Evolutionary conservation across 1,140 invertebrate species (phyloP).

Genomic region (Contarinia nasturtii): DNA sequence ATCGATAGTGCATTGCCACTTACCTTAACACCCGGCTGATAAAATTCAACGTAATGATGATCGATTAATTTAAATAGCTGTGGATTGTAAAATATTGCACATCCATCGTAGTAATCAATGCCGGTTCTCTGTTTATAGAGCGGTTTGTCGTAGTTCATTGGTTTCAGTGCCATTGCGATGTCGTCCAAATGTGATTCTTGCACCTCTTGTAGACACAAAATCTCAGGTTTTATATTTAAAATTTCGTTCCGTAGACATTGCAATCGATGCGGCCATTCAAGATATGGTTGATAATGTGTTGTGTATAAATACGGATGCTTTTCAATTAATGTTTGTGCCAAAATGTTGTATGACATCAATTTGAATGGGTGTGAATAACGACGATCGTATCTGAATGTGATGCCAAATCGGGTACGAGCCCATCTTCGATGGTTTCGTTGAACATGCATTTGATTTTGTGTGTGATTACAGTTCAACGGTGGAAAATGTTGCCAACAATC

Average conservation of each 20-base stretch:
- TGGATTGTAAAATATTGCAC: conserved; percentile 61
- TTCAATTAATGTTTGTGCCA: conserved; percentile 64
- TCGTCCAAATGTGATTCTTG: conserved; percentile 47
- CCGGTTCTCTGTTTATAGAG: conserved; percentile 58
- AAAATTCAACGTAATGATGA: conserved; percentile 40
- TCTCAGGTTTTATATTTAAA: conserved; percentile 45
- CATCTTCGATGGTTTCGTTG: too few relatives aligned
- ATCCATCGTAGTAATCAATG: conserved; percentile 44
- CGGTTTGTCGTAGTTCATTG: conserved; percentile 18
- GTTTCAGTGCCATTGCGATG: conserved; percentile 8
- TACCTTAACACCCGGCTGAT: conserved; percentile 19
- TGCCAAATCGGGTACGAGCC: too few relatives aligned
- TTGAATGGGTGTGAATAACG: not conserved
- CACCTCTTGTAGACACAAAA: conserved; percentile 40
- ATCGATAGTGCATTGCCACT: not conserved
- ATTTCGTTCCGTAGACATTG: conserved; percentile 52
- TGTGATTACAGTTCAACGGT: too few relatives aligned
- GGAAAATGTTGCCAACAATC: too few relatives aligned
- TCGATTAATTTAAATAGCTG: conserved; percentile 39
- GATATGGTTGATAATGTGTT: conserved; percentile 30
- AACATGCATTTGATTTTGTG: too few relatives aligned
- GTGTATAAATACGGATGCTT: conserved; percentile 54
- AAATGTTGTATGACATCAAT: conserved; percentile 63
- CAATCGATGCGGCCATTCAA: conserved; percentile 54
- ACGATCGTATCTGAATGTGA: too few relatives aligned